These are phyloP conservation scores for Colletes latitarsis DNA, from an alignment of 1,140 invertebrate genomes.

Conservation along the genomic window DNA sequence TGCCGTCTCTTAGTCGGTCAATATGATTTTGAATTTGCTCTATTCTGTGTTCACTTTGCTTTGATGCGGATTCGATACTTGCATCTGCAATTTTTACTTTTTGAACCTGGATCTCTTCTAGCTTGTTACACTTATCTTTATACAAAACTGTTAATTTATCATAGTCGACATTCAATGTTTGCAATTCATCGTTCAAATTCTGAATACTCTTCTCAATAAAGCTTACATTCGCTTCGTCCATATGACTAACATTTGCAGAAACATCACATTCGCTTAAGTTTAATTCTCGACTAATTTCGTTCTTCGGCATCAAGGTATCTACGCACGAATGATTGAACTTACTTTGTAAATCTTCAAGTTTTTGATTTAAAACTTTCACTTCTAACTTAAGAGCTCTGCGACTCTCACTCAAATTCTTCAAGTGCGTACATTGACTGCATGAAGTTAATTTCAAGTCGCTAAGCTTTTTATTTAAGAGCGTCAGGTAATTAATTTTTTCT, in stretches of 20 bases:
- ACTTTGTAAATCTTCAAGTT: constrained; percentile 63
- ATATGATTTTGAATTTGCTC: constrained; percentile 37
- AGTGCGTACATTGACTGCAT: constrained; percentile 65
- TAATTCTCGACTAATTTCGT: constrained; percentile 67
- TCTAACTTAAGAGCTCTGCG: constrained; percentile 66
- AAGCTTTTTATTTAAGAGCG: constrained; percentile 63
- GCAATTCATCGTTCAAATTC: constrained; percentile 37
- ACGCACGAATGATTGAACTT: constrained; percentile 66
- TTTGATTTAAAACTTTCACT: constrained; percentile 64
- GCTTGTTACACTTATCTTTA: constrained; percentile 40
- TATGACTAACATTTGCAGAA: constrained; percentile 34
- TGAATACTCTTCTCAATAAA: constrained; percentile 43
- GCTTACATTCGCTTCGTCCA: constrained; percentile 43
- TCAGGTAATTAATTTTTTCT: constrained; percentile 56
- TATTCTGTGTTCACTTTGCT: constrained; percentile 21
- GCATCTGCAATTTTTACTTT: background rate
- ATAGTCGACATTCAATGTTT: constrained; percentile 43
- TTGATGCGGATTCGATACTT: background rate
- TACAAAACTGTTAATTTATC: constrained; percentile 38
- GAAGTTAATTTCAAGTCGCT: constrained; percentile 63
- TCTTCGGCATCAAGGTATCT: constrained; percentile 56
- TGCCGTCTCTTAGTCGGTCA: constrained; percentile 12
- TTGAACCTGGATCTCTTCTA: constrained; percentile 17
- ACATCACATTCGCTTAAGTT: constrained; percentile 14
- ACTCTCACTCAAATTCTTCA: constrained; percentile 64